Percentiles rank a stretch among this genome's conserved stretches.
Conservation (phyloP, 2,888 invertebrate species). For the Julus scandinavius region DNA sequence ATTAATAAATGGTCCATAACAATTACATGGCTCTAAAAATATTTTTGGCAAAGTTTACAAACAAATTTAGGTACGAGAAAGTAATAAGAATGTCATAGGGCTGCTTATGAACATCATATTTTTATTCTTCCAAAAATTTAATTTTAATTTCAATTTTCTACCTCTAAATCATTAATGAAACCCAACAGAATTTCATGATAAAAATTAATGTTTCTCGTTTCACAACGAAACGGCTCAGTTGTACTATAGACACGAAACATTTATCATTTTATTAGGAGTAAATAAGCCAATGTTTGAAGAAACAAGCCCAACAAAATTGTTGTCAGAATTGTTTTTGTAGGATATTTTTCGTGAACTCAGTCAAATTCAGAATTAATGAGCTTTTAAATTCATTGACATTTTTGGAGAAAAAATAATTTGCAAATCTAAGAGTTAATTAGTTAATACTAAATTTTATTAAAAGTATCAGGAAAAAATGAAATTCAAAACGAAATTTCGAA, state of each 20-base stretch:
- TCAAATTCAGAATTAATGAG: not conserved
- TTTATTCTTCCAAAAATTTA: not conserved
- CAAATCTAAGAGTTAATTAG: too few species aligned
- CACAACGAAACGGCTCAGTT: not conserved
- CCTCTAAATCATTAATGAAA: constrained; percentile 28
- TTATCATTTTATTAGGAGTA: not conserved
- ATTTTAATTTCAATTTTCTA: constrained; percentile 3
- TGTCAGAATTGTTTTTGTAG: too few species aligned
- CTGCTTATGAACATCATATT: not conserved
- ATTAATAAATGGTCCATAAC: not conserved
- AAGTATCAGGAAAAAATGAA: not conserved
- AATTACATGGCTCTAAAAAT: too few species aligned
- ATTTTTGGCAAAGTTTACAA: not conserved
- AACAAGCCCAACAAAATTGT: not conserved
- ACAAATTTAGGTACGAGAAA: not conserved
- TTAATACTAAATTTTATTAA: not conserved
- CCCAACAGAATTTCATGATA: constrained; percentile 14
- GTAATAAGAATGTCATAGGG: not conserved
- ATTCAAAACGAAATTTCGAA: not conserved
- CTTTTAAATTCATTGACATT: not conserved
- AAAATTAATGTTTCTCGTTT: constrained; percentile 2
- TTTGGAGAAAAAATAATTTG: not conserved
- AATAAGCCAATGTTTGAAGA: constrained; percentile 16
- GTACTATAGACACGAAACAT: not conserved
- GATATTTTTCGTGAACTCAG: not conserved